These are phyloP conservation scores for Strigamia transsilvanica DNA, from an alignment of 2,888 invertebrate genomes.

Conservation along the genomic window DNA sequence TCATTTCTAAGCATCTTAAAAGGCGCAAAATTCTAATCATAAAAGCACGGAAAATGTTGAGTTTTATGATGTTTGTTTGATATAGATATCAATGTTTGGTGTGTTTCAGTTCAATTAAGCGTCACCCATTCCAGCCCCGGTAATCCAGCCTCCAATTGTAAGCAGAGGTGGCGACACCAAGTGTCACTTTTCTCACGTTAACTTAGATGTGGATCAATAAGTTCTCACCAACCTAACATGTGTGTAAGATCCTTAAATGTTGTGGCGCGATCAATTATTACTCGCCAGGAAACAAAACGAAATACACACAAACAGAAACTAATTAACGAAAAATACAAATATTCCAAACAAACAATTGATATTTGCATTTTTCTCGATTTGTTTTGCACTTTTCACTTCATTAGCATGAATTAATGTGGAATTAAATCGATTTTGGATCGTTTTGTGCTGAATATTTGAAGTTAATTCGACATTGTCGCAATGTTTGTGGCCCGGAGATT, in stretches of 20 bases:
- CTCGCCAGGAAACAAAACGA: not conserved
- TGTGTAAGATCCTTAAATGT: constrained; percentile 46
- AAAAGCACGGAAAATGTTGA: too few species aligned
- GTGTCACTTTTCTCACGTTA: constrained; percentile 49
- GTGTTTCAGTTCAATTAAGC: constrained; percentile 27
- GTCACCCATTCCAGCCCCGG: constrained; percentile 23
- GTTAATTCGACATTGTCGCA: not conserved
- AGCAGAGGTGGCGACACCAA: constrained; percentile 48
- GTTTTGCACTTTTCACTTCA: not conserved
- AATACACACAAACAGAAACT: not conserved
- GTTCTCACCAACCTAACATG: constrained; percentile 48
- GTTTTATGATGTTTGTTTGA: not conserved
- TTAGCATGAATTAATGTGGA: not conserved
- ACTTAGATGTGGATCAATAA: constrained; percentile 49
- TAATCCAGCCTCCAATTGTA: constrained; percentile 46
- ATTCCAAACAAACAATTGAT: not conserved
- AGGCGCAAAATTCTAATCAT: not conserved
- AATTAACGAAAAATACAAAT: not conserved
- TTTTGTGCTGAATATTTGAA: not conserved
- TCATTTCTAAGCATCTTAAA: not conserved
- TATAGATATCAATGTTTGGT: not conserved
- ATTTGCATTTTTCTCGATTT: not conserved
- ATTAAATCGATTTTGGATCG: not conserved
- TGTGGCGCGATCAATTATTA: constrained; percentile 36
- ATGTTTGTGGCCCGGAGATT: constrained; percentile 14